Base-by-base conservation (phyloP, 2,888 invertebrate genomes). In the Odontomyia ornata region DNA sequence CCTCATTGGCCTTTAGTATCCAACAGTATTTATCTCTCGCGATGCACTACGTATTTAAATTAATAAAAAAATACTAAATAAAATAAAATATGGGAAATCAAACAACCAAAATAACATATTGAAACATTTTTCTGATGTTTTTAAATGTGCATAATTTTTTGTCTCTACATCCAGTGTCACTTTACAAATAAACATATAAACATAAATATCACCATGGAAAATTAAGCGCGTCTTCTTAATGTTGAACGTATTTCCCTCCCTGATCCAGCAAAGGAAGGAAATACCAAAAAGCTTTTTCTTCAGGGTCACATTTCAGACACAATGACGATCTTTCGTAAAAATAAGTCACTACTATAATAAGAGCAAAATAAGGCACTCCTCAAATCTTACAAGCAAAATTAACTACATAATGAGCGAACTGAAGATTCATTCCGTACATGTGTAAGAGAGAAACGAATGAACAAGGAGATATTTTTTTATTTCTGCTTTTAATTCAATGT, bases 161-260 rank as follows among this genome's bases (percentile, higher is more conserved):
- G 52, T 52, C 52, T 9, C 4, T 15, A 52, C 52, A 52, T 18
- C 15, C 3, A n/a, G 7, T n/a, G 4, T 13, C 18, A 52, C 52
- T 25, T 21, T 60, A 60, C 13, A 23, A 7, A 60, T 5, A 18
- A 5, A 25, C 18, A 25, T 18, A 60, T 5, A 25, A 60, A 60
- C 11, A 60, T 23, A 60, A 23, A 13, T 60, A 60, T 23, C 7
- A 60, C 21, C 7, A 60, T 21, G 2, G 21, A 9, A 11, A 60
- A 3, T 25, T 60, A 60, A 60, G 60, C 23, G 60, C 23, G 60
- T 60, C 60, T 60, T 60, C 60, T 60, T 4, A 25, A 25, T 60
- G 60, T 60, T 7, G 60, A 60, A 36, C 36, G 9, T 36, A 36
- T 36, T 5, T 9, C 36, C 9, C 36, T 9, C 36, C 36, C 36